Conservation (phyloP, 2,888 invertebrate genomes). For the Danaus chrysippus region DNA sequence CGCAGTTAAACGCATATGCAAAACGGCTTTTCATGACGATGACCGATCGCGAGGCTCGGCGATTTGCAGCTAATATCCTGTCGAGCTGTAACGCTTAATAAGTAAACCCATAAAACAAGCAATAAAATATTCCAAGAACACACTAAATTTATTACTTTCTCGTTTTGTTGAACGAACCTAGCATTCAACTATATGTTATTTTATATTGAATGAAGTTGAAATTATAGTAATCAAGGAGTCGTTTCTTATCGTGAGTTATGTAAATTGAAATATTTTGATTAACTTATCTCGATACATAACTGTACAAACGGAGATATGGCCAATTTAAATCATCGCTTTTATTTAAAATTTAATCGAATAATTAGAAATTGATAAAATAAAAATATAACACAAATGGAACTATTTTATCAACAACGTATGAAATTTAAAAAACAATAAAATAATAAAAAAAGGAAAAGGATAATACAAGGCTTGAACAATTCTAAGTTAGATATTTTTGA, state of each 20-base stretch:
- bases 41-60: slow-evolving; percentile 53
- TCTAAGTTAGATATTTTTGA: no score
- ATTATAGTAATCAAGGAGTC: background rate
- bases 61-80: slow-evolving; percentile 68
- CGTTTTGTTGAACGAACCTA: background rate
- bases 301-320: background rate
- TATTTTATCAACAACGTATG: no score
- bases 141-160: slow-evolving; percentile 21
- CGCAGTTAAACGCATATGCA: slow-evolving; percentile 69
- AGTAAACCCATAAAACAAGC: slow-evolving; percentile 53
- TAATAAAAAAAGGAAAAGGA: no score
- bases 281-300: background rate
- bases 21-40: slow-evolving; percentile 59
- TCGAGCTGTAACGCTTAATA: slow-evolving; percentile 58
- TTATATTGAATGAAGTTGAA: background rate
- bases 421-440: no score
- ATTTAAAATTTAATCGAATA: no score
- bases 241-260: background rate
- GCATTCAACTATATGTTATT: background rate
- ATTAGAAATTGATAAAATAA: no score
- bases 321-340: no score
- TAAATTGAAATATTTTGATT: slow-evolving; percentile 1
- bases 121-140: slow-evolving; percentile 53
- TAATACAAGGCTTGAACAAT: no score
- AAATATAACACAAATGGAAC: no score